A percentile compares a stretch with the other conserved stretches of the same genome.
phyloP scores from a whole-genome alignment of 1,140 invertebrate species.

The Pentalonia nigronervosa region DNA sequence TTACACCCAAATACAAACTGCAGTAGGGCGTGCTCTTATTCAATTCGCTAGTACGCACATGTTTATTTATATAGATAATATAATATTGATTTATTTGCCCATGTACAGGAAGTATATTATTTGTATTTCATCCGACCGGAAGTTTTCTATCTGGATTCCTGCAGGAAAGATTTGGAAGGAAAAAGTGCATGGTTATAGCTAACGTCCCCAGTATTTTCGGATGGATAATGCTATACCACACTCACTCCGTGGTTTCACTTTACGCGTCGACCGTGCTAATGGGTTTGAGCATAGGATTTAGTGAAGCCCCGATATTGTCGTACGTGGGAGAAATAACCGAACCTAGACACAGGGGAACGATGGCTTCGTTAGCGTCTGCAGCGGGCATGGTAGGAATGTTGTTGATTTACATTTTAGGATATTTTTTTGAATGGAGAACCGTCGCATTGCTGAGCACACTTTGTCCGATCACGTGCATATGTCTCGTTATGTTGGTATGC shows the following conservation, averaged over 20 bases:
- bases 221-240: conserved; percentile 59
- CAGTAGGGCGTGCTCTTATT: background rate
- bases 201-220: conserved; percentile 59
- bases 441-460: conserved; percentile 51
- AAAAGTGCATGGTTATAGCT: conserved; percentile 60
- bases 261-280: conserved; percentile 59
- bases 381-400: background rate
- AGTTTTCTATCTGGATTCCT: conserved; percentile 62
- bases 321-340: conserved; percentile 68
- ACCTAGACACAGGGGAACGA: conserved; percentile 58
- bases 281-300: conserved; percentile 65
- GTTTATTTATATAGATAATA: background rate
- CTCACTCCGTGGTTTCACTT: conserved; percentile 45
- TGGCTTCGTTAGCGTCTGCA: conserved; percentile 35
- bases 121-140: conserved; percentile 62
- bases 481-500: conserved; percentile 48
- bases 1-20: background rate
- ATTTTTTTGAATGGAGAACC: conserved; percentile 54
- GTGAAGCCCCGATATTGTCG: conserved; percentile 66
- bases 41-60: too few species aligned
- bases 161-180: conserved; percentile 60
- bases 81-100: background rate
- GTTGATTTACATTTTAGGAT: conserved; percentile 30
- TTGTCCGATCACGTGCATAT: conserved; percentile 58
- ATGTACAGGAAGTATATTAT: conserved; percentile 61